Percentiles rank a stretch among this genome's conserved stretches.
These are phyloP conservation scores for Pomacea canaliculata DNA, from an alignment of 2,888 invertebrate species.

Conservation along the genomic window DNA sequence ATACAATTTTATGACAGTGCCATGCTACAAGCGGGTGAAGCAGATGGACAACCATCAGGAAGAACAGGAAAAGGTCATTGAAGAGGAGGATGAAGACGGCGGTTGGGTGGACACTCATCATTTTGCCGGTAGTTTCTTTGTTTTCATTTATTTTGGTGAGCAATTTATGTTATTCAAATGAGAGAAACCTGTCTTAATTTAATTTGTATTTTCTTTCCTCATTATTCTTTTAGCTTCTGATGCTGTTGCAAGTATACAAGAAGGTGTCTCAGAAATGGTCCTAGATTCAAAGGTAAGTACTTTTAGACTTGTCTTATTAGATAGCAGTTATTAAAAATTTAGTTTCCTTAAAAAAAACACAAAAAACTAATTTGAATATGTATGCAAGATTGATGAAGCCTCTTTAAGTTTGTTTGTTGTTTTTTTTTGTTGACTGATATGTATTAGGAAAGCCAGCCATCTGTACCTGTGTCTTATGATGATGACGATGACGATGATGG, in stretches of 20 bases:
- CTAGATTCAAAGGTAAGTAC: constrained; percentile 76
- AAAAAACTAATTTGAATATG: not conserved
- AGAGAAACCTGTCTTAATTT: not conserved
- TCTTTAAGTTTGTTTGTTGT: not conserved
- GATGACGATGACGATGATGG: constrained; percentile 79
- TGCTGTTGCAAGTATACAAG: constrained; percentile 73
- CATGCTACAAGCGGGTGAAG: constrained; percentile 94
- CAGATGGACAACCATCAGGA: constrained; percentile 89
- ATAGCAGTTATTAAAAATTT: not conserved
- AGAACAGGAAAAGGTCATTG: constrained; percentile 89
- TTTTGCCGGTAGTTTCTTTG: constrained; percentile 69
- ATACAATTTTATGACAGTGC: constrained; percentile 74
- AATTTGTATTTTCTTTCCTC: not conserved
- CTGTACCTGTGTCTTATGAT: constrained; percentile 34
- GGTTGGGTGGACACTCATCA: constrained; percentile 99
- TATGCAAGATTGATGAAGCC: not conserved
- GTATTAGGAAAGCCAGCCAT: constrained; percentile 20
- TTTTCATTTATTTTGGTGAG: not conserved
- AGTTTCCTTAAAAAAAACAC: not conserved
- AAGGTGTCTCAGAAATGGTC: constrained; percentile 87
- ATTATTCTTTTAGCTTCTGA: constrained; percentile 46
- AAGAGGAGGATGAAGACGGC: constrained; percentile 83
- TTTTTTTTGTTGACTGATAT: not conserved
- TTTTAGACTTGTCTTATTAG: not conserved
- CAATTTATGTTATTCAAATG: not conserved